These are phyloP conservation scores for Pseudomyrmex sp. DNA, from an alignment of 1,140 invertebrate genomes.

Conservation along the genomic window DNA sequence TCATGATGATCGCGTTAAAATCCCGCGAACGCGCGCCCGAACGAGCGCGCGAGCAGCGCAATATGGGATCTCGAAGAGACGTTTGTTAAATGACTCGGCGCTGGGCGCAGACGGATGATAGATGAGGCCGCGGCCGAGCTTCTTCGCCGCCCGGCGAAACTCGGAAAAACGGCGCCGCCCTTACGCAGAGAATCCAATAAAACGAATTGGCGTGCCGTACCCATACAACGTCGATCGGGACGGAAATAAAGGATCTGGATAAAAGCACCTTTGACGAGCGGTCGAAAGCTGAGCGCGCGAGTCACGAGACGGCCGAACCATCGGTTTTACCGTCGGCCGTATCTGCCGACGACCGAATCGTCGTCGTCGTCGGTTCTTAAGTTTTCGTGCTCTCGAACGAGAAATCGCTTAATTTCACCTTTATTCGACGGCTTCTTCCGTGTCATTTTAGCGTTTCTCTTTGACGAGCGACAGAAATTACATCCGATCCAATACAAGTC, in stretches of 20 bases:
- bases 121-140: constrained; percentile 67
- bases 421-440: constrained; percentile 10
- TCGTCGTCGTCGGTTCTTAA: constrained; percentile 9
- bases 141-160: constrained; percentile 60
- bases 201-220: constrained; percentile 64
- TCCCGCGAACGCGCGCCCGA: constrained; percentile 11
- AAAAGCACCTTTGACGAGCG: constrained; percentile 61
- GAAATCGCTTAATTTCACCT: constrained; percentile 32
- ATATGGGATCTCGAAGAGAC: constrained; percentile 70
- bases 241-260: constrained; percentile 69
- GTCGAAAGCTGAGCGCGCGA: constrained; percentile 42
- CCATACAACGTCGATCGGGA: constrained; percentile 65
- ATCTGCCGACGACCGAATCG: constrained; percentile 20
- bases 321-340: constrained; percentile 58
- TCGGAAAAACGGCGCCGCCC: constrained; percentile 72
- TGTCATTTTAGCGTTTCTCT: constrained; percentile 7
- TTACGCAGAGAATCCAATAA: constrained; percentile 72
- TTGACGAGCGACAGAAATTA: no score
- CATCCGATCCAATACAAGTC: neutral
- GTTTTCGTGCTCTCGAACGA: neutral
- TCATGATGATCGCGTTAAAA: constrained; percentile 10
- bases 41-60: constrained; percentile 26
- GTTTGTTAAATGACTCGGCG: constrained; percentile 74
- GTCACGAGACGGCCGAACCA: constrained; percentile 34
- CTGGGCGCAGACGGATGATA: constrained; percentile 68